Evolutionary conservation across 64 coral and sea anemone species (phyloP), one percentile per base, ranked within the genome.

Genomic region (Stylophora pistillata): DNA sequence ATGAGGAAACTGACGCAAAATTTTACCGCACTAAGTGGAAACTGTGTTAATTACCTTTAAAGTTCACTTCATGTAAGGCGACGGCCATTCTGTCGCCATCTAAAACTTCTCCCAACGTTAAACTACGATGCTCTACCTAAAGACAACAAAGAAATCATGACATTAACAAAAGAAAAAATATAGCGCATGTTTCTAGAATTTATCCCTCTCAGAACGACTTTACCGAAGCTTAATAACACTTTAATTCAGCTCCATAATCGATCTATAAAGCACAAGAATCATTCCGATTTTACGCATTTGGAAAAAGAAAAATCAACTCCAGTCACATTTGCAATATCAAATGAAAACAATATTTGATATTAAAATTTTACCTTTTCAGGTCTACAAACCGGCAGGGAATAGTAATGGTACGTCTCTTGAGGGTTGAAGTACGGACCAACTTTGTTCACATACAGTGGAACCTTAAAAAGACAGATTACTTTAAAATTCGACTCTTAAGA

Each of bases 391-490:
- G 97, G 97, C 29, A 99, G 55, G 18, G 97, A 99, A 30, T 99
- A 99, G 55, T 95, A 99, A 75, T 99, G 97, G 30, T 99, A 99
- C 0, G 97, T 99, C 59, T 99, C 97, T 54, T 99, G 97, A 0
- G 97, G 97, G 69, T 99, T 99, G 64, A 99, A 99, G 53, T 99
- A 99, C 1, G 97, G 97, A 15, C 97, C 97, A 74, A 99, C 97
- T 99, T 99, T 99, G 81, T 99, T 99, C 54, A 99, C 97, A 79
- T 89, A 99, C 55, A 99, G 28, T 12, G 97, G 82, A 9, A 99
- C 88, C 97, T 99, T 3, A 69, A 58, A 78, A 15, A 5, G 29
- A 73, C 53, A 87, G 20, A 76, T 57, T 5, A 12, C 26, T 68
- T 70, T 52, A 53, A 32, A 27, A 53, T 14, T 30, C 20, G 62